phyloP scores from a whole-genome alignment of 2,113 vertebrate species.

The Ancistrus triradiatus region DNA sequence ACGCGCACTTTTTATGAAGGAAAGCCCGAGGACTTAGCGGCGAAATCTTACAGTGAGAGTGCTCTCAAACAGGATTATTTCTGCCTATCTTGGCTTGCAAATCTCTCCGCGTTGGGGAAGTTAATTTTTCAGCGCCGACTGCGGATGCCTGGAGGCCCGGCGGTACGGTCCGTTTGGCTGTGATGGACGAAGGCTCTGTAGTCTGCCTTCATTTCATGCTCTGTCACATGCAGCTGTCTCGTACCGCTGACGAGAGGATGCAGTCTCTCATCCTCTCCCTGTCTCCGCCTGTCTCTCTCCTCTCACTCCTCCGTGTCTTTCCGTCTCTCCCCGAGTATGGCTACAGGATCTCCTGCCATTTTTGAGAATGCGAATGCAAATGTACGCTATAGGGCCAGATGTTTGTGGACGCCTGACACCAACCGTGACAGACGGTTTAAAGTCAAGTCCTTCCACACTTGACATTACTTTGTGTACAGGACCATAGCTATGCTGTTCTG shows the following conservation, averaged over 20 bases:
- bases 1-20: slow-evolving; percentile 58
- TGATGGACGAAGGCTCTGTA: slow-evolving; percentile 62
- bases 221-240: slow-evolving; percentile 69
- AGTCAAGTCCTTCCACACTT: too few relatives aligned
- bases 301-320: too few relatives aligned
- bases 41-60: slow-evolving; percentile 65
- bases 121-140: slow-evolving; percentile 67
- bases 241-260: slow-evolving; percentile 58
- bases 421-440: too few relatives aligned
- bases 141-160: slow-evolving; percentile 44
- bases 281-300: slow-evolving; percentile 13
- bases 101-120: slow-evolving; percentile 63
- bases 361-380: too few relatives aligned
- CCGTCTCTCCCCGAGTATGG: too few relatives aligned
- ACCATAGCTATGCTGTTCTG: too few relatives aligned
- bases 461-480: too few relatives aligned
- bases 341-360: too few relatives aligned
- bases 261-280: slow-evolving; percentile 50
- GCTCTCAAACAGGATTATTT: slow-evolving; percentile 64
- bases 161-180: slow-evolving; percentile 65
- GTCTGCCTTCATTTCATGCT: slow-evolving; percentile 70
- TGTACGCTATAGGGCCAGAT: too few relatives aligned
- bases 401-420: too few relatives aligned
- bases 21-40: slow-evolving; percentile 54
- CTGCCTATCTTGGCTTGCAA: slow-evolving; percentile 63